Base-by-base conservation (phyloP, 2,113 vertebrate species). In the Oryzias curvinotus region DNA sequence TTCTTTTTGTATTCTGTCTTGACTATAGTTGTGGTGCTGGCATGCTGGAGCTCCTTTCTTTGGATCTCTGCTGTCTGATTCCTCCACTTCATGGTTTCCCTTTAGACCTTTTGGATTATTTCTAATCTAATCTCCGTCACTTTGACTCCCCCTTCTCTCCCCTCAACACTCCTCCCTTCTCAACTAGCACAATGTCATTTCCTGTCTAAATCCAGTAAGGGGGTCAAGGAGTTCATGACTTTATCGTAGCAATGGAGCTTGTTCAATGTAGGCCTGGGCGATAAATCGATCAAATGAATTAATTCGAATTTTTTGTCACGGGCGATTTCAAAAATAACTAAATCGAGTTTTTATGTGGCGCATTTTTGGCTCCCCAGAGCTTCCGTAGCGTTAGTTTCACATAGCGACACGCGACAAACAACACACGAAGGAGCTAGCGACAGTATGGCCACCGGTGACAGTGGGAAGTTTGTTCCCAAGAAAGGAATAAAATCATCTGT, bases 151-250 rank as follows among this genome's bases (percentile, higher is more conserved):
- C 58, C 50, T 72, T 54, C 43, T 64, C 16, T 50, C 47, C 42
- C 23, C 26, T 60, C 70, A 23, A 51, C 52, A 8, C 56, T 52
- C 46, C 46, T 30, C 51, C 21, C 51, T 36, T 16, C 45, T 36
- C 17, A 18, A 51, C 65, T 75, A 62, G 80, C 58, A 58, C 80
- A 56, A 46, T 84, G 78, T 77, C 62, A 73, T 88, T 86, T 84
- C 76, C 69, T 71, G 70, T 80, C 68, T 83, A 83, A 89, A 88
- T 77, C 85, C 73, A 61, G 61, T 80, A 82, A 80, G 54, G 4
- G 65, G 50, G 78, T 75, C 57, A 17, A 57, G 71, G 64, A 64
- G 80, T 55, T 79, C 71, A 7, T 51, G 41, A 58, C 52, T 65
- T 80, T 73, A 85, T 82, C 78, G 84, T 86, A 85, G 82, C 78